Evolutionary conservation across 1,140 invertebrate species (phyloP).

Genomic region (Bombus cullumanus): DNA sequence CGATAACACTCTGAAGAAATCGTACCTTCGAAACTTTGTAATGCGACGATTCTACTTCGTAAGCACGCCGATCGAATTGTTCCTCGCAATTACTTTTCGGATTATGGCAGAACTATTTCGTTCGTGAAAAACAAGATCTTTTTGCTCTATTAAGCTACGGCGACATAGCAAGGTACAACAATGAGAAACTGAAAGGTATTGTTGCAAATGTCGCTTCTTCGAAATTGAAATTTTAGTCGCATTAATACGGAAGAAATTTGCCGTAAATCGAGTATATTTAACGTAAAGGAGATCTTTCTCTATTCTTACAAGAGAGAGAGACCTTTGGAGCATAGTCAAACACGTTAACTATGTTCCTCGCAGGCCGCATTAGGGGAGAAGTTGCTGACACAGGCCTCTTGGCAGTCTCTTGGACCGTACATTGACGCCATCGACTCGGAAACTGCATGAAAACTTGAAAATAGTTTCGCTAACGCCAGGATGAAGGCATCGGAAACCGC

Average conservation of each 20-base stretch:
- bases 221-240: neutral
- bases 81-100: slow-evolving; percentile 29
- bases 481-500: slow-evolving; percentile 27
- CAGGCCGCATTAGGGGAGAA: slow-evolving; percentile 31
- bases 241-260: neutral
- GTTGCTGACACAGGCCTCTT: slow-evolving; percentile 49
- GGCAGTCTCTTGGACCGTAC: slow-evolving; percentile 34
- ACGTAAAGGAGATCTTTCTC: neutral
- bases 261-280: neutral
- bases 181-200: too few relatives aligned
- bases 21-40: slow-evolving; percentile 51
- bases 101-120: slow-evolving; percentile 11
- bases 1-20: slow-evolving; percentile 64
- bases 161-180: neutral
- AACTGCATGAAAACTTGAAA: slow-evolving; percentile 74
- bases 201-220: neutral
- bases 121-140: neutral
- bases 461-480: slow-evolving; percentile 68
- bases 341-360: slow-evolving; percentile 10
- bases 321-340: slow-evolving; percentile 42
- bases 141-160: neutral
- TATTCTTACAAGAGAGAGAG: neutral
- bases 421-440: slow-evolving; percentile 64
- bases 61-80: slow-evolving; percentile 20
- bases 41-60: slow-evolving; percentile 16